These are phyloP conservation scores for Lasioglossum lativentre DNA, from an alignment of 2,888 invertebrate genomes.

Conservation along the genomic window DNA sequence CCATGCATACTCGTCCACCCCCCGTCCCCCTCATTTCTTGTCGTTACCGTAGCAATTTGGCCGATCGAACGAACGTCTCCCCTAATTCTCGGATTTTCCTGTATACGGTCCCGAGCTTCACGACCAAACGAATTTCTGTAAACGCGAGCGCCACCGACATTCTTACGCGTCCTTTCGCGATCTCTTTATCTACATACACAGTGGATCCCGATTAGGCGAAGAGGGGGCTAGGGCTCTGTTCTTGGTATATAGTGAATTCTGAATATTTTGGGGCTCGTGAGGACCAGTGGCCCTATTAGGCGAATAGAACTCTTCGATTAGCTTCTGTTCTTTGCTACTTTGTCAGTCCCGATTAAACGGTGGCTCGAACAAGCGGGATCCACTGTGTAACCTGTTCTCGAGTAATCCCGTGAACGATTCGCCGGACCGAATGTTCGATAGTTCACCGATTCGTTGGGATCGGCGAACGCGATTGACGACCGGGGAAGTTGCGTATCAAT, in stretches of 20 bases:
- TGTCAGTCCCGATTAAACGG: too few species aligned
- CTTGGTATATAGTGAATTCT: too few species aligned
- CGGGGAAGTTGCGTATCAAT: slow-evolving; percentile 61
- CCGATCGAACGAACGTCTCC: slow-evolving; percentile 48
- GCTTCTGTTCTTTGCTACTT: too few species aligned
- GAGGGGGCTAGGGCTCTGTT: too few species aligned
- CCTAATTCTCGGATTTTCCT: slow-evolving; percentile 28
- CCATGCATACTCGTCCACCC: slow-evolving; percentile 65
- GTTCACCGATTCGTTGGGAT: slow-evolving; percentile 13
- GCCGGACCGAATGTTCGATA: slow-evolving; percentile 31
- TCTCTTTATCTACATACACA: not conserved
- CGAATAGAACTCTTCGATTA: too few species aligned
- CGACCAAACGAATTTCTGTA: slow-evolving; percentile 35
- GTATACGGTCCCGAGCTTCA: slow-evolving; percentile 31
- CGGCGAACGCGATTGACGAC: slow-evolving; percentile 50
- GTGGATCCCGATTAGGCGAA: not conserved
- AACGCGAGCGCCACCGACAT: slow-evolving; percentile 37
- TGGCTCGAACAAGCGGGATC: not conserved
- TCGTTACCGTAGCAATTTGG: slow-evolving; percentile 50
- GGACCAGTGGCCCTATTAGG: too few species aligned
- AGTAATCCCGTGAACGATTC: slow-evolving; percentile 16
- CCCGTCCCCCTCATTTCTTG: slow-evolving; percentile 44
- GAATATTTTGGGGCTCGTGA: too few species aligned
- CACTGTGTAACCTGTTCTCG: not conserved
- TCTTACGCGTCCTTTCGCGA: not conserved